Evolutionary conservation across 2,113 vertebrate species (phyloP).

Genomic region (Eurypyga helias): DNA sequence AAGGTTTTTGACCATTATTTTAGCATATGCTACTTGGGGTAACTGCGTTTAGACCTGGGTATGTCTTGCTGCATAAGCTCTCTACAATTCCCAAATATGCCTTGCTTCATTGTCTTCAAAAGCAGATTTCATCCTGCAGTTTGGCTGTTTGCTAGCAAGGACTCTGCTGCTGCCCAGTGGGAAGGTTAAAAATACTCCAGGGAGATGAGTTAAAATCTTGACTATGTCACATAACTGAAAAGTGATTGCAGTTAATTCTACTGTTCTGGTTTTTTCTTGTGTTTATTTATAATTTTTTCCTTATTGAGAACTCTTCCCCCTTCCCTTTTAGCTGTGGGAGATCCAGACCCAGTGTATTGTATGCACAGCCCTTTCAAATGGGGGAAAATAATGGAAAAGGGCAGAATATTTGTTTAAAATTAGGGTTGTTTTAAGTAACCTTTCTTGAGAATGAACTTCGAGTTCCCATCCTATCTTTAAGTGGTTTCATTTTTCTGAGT

Average conservation of each 20-base stretch:
- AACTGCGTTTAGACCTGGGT: background rate
- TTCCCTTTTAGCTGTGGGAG: background rate
- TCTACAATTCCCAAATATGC: background rate
- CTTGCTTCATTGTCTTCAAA: background rate
- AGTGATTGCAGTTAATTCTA: background rate
- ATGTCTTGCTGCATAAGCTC: background rate
- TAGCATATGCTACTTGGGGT: background rate
- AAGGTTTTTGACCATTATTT: constrained; percentile 25
- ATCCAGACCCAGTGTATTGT: rapidly evolving
- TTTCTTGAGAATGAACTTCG: background rate
- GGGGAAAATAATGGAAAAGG: background rate
- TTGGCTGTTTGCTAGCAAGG: background rate
- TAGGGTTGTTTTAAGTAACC: background rate
- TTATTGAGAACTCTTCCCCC: background rate
- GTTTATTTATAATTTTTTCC: background rate
- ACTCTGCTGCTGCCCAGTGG: background rate
- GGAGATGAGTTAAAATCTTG: background rate
- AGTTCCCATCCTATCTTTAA: background rate
- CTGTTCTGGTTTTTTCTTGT: background rate
- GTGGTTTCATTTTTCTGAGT: background rate
- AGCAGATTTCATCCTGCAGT: background rate
- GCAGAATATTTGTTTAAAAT: background rate
- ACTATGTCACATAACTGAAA: background rate
- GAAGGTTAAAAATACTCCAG: constrained; percentile 22
- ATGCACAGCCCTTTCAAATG: background rate